These are phyloP conservation scores for Merops nubicus DNA, from an alignment of 2,113 vertebrate species.

Conservation along the genomic window DNA sequence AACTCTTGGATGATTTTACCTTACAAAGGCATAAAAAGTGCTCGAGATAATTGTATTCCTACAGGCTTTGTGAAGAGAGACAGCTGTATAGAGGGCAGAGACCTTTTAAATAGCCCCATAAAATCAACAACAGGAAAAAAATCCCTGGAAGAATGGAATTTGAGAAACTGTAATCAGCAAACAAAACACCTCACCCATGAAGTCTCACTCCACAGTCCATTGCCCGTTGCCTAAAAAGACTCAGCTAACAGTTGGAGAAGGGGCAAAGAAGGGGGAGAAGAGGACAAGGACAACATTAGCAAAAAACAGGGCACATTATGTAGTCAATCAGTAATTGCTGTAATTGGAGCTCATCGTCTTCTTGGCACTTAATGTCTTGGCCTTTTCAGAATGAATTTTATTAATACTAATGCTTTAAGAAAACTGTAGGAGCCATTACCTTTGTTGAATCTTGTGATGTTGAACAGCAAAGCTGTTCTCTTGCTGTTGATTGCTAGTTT, in stretches of 20 bases:
- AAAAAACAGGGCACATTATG: not conserved
- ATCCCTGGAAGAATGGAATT: not conserved
- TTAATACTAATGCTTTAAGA: conserved; percentile 29
- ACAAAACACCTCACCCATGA: fast-evolving
- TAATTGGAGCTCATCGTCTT: conserved; percentile 55
- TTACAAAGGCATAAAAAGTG: not conserved
- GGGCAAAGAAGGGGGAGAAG: not conserved
- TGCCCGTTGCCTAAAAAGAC: not conserved
- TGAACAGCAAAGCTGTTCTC: not conserved
- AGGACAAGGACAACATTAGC: conserved; percentile 10
- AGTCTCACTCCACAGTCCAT: not conserved
- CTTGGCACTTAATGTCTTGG: conserved; percentile 34
- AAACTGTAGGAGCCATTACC: not conserved
- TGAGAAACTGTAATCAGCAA: not conserved
- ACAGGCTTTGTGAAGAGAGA: not conserved
- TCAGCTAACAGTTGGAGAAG: not conserved
- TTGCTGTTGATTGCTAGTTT: not conserved
- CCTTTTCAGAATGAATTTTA: conserved; percentile 44
- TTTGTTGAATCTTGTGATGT: not conserved
- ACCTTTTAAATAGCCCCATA: not conserved
- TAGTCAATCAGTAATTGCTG: conserved; percentile 45
- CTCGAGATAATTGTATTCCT: not conserved
- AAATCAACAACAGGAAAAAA: not conserved
- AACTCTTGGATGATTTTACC: not conserved
- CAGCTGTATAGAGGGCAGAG: not conserved